These are phyloP conservation scores for Palaemon carinicauda DNA, from an alignment of 1,140 invertebrate species.

Conservation along the genomic window DNA sequence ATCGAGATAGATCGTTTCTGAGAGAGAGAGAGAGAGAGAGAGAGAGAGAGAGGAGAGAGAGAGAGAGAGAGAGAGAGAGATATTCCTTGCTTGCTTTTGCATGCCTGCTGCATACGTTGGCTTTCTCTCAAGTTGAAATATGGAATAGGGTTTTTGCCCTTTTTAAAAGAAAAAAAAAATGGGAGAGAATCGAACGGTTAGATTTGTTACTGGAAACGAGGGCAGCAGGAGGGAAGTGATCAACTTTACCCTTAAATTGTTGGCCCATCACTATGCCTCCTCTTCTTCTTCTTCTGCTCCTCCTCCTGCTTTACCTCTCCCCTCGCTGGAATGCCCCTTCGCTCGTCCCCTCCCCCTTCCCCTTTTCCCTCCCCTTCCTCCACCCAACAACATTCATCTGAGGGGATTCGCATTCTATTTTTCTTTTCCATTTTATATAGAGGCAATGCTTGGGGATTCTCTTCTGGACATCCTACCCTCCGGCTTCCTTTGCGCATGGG, in stretches of 20 bases:
- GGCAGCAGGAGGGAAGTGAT: too few species aligned
- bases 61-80: not conserved
- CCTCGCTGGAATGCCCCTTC: not conserved
- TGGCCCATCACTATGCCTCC: not conserved
- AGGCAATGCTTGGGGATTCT: too few species aligned
- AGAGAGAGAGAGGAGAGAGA: not conserved
- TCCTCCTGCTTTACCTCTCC: not conserved
- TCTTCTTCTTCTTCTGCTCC: not conserved
- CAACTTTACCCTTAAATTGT: not conserved
- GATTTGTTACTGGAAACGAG: too few species aligned
- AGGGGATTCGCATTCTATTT: too few species aligned
- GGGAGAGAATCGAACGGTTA: too few species aligned
- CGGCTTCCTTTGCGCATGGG: not conserved
- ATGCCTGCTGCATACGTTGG: not conserved
- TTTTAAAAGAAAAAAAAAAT: too few species aligned
- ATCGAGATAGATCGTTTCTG: not conserved
- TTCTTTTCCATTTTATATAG: too few species aligned
- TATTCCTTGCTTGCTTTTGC: too few species aligned
- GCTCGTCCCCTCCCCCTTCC: not conserved
- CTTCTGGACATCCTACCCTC: too few species aligned
- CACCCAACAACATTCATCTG: not conserved
- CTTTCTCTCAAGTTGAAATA: not conserved
- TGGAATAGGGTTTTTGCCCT: too few species aligned
- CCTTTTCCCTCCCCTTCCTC: not conserved
- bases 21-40: not conserved